Evolutionary conservation across 2,113 vertebrate genomes (phyloP).

Genomic region (Chelonoidis abingdonii): DNA sequence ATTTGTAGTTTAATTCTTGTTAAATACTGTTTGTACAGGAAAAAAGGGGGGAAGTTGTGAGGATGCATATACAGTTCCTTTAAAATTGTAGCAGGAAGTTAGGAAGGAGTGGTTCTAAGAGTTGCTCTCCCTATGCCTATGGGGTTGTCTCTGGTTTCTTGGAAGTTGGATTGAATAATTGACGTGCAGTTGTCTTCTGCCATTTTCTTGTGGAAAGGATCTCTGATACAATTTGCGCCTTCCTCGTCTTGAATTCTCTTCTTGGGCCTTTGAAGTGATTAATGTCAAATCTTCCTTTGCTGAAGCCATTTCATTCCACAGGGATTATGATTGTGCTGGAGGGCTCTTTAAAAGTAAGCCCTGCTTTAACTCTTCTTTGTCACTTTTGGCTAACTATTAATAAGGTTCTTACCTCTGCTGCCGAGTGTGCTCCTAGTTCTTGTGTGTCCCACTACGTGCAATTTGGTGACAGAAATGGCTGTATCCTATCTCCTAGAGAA

Average conservation of each 20-base stretch:
- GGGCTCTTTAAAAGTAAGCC: not conserved
- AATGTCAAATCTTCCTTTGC: not conserved
- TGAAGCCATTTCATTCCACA: not conserved
- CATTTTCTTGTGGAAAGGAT: not conserved
- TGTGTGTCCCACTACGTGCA: not conserved
- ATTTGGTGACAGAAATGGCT: not conserved
- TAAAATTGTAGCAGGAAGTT: not conserved
- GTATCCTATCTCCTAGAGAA: not conserved
- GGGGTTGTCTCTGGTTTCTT: not conserved
- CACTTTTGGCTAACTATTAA: not conserved
- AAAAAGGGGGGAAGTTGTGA: not conserved
- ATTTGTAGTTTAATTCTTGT: not conserved
- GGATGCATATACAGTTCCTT: not conserved
- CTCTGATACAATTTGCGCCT: not conserved
- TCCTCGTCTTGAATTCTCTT: not conserved
- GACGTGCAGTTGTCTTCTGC: rapidly evolving
- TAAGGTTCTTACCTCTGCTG: not conserved
- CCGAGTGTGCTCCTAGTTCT: not conserved
- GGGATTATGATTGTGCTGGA: not conserved
- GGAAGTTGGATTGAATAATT: not conserved
- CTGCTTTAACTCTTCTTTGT: not conserved
- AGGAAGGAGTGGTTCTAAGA: not conserved
- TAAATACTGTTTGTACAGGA: not conserved
- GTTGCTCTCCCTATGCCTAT: not conserved
- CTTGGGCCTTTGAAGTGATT: not conserved